Evolutionary conservation across 2,797 vertebrate species (phyloP), one percentile per base, ranked within the genome.

Genomic region (Pangasius krempfi): DNA sequence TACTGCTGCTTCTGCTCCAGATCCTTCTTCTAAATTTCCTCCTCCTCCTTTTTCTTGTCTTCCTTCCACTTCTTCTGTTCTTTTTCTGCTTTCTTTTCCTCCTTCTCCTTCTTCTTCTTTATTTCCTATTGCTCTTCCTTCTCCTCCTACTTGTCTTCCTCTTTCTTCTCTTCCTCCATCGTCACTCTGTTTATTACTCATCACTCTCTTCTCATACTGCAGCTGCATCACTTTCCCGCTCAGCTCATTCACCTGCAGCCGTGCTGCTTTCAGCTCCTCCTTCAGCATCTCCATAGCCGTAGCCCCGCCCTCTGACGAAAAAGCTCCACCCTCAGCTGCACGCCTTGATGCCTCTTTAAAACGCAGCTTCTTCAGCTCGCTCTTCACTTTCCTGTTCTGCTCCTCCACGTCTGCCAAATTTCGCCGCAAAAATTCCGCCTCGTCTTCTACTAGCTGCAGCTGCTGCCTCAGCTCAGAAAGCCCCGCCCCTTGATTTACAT

Each of bases 201-300:
- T 95, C 84, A 98, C 97, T 5, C 97, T 97, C 91, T 99, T 99
- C 94, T 99, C 98, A 7, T 99, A 99, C 94, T 99, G 98, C 75
- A 99, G 96, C 92, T 99, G 98, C 98, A 99, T 99, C 62, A 99
- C 98, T 96, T 99, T 99, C 75, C 98, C 98, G 66, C 98, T 99
- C 62, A 99, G 96, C 91, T 99, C 98, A 0, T 99, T 99, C 92
- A 99, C 97, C 94, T 99, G 98, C 90, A 98, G 95, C 66, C 98
- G 96, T 0, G 98, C 97, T 1, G 97, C 96, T 93, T 98, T 99
- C 56, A 99, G 95, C 94, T 99, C 98, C 89, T 99, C 98, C 93
- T 98, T 98, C 86, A 99, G 93, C 0, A 97, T 97, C 92, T 99
- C 98, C 0, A 93, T 93, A 54, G 92, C 94, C 1, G 8, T 94